A percentile compares a stretch with the other conserved stretches of the same genome.
phyloP scores from a whole-genome alignment of 2,888 invertebrate species.

The Argyresthia goedartella region DNA sequence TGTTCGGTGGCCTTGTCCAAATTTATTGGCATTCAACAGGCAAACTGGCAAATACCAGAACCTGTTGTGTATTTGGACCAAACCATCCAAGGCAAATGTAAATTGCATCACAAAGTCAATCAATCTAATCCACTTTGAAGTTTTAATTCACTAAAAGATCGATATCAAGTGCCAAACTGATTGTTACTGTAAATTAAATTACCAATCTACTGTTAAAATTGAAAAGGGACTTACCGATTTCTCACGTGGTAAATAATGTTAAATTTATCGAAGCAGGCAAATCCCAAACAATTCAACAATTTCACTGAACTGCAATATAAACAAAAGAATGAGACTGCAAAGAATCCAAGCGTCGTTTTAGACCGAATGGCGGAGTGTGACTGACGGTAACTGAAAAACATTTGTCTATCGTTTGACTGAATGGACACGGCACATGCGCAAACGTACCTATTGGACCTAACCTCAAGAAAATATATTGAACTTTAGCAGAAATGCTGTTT shows the following conservation, averaged over 20 bases:
- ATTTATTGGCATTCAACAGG: background rate
- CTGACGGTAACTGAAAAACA: no score
- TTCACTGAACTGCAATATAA: background rate
- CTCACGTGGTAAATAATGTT: background rate
- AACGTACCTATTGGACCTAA: no score
- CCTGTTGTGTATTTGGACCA: background rate
- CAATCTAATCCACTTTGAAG: no score
- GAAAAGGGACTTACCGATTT: conserved; percentile 5
- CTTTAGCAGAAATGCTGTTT: no score
- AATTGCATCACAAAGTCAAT: no score
- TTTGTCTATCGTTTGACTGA: no score
- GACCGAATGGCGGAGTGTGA: no score
- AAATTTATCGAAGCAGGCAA: no score
- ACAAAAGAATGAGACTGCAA: background rate
- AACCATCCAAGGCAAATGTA: background rate
- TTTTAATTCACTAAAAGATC: conserved; percentile 7
- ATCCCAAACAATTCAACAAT: background rate
- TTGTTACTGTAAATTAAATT: background rate
- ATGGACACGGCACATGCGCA: no score
- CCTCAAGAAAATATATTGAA: no score
- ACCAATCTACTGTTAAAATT: background rate
- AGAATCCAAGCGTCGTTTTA: background rate
- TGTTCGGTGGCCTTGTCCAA: background rate
- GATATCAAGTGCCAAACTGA: conserved; percentile 8
- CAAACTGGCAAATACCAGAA: background rate